These are phyloP conservation scores for Perodicticus potto DNA, from an alignment of 2,797 vertebrate genomes.

Conservation along the genomic window DNA sequence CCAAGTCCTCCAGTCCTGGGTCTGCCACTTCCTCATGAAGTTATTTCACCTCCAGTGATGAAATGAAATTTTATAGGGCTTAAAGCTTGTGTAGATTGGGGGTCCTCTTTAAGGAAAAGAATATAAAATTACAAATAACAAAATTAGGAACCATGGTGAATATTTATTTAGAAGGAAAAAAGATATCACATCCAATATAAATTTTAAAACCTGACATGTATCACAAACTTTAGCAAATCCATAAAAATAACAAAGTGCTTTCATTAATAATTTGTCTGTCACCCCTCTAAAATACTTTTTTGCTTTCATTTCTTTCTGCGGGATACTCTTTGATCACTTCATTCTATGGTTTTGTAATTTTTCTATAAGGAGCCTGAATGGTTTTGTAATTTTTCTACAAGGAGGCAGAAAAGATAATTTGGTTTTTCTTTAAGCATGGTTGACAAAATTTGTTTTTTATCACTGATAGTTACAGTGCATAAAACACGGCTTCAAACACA, in stretches of 20 bases:
- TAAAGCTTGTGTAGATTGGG: neutral
- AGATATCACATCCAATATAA: neutral
- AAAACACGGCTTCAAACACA: neutral
- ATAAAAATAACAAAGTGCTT: conserved; percentile 47
- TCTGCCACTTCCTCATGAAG: neutral
- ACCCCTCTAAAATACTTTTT: neutral
- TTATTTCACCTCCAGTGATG: neutral
- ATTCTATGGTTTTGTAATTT: conserved; percentile 48
- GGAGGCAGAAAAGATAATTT: conserved; percentile 40
- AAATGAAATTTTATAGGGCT: neutral
- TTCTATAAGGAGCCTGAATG: conserved; percentile 41
- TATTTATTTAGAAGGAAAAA: neutral
- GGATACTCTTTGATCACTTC: conserved; percentile 41
- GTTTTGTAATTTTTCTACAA: conserved; percentile 62
- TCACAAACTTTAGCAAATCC: conserved; percentile 32
- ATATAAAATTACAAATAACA: conserved; percentile 36
- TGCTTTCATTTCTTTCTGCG: neutral
- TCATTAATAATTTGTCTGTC: neutral
- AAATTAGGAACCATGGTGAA: neutral
- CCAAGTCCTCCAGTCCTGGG: neutral
- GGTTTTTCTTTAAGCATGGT: conserved; percentile 23
- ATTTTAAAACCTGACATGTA: neutral
- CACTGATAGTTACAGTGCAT: neutral
- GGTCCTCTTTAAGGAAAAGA: conserved; percentile 14
- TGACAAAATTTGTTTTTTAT: conserved; percentile 24